Conservation (phyloP, 2,113 vertebrate species). For the Cololabis saira region DNA sequence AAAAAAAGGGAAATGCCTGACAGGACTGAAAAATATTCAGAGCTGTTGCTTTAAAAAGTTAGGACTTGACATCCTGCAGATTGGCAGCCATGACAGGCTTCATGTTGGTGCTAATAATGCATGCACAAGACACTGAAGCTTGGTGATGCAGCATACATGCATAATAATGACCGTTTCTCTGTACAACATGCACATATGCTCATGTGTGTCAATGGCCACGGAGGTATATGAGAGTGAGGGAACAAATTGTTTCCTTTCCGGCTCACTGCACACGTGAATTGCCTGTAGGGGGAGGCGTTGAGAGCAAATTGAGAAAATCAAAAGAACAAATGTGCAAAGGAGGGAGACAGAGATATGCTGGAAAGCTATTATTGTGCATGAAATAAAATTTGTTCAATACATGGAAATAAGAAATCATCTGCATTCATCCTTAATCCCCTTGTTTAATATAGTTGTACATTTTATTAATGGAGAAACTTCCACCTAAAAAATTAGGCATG, state of each 20-base stretch:
- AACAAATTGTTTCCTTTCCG: slow-evolving; percentile 71
- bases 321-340: slow-evolving; percentile 39
- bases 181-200: slow-evolving; percentile 27
- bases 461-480: background rate
- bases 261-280: slow-evolving; percentile 74
- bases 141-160: slow-evolving; percentile 37
- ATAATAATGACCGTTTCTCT: slow-evolving; percentile 54
- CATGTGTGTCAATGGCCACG: slow-evolving; percentile 50
- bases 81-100: slow-evolving; percentile 4
- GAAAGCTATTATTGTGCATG: slow-evolving; percentile 5
- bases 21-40: slow-evolving; percentile 5
- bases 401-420: background rate
- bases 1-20: slow-evolving; percentile 4
- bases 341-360: slow-evolving; percentile 21
- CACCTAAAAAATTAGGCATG: background rate
- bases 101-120: slow-evolving; percentile 32
- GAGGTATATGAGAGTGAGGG: slow-evolving; percentile 50
- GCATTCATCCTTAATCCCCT: slow-evolving; percentile 6
- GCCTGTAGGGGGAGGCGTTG: slow-evolving; percentile 69
- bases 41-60: slow-evolving; percentile 28
- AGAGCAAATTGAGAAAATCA: slow-evolving; percentile 68
- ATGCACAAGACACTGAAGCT: slow-evolving; percentile 36
- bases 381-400: slow-evolving; percentile 33
- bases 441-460: background rate
- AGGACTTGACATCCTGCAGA: background rate